Evolutionary conservation across 2,888 invertebrate genomes (phyloP), one percentile per base, ranked within the genome.

Genomic region (Tetanocera ferruginea): DNA sequence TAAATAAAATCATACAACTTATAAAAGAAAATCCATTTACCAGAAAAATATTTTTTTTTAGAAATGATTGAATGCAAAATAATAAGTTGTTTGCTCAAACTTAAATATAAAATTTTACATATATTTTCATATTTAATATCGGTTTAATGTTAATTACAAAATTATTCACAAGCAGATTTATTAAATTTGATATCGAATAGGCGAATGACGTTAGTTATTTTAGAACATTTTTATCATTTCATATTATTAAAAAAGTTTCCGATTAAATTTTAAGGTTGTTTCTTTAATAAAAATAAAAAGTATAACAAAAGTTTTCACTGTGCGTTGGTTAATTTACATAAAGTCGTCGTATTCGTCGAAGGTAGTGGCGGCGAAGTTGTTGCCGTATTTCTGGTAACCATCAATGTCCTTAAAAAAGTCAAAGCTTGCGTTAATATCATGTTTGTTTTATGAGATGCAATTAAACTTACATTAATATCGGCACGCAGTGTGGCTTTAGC

Each of bases 321-420:
- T 28, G 69, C 49, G 51, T 23, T 49, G 17, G 6, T n/a, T 64
- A 31, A 34, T 86, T 91, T 94, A 95, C 94, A 95, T 95, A 87
- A 95, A 95, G 86, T 95, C 95, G 85, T 95, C 94, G 86, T 91
- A 95, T 75, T 95, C 94, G 78, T 92, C 94, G 85, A 93, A 93
- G 77, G 92, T 43, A 11, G 11, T 55, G 49, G 49, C 67, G 14
- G 8, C 91, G 84, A 93, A 94, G 87, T 94, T 93, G 89, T 94
- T 93, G 84, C 93, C 91, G 82, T 93, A 92, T 83, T 87, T 87
- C 69, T 87, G 82, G 77, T 86, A 87, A 34, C 67, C 84, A 78
- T 88, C 87, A 81, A 87, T 87, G 78, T 87, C 87, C 87, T 87
- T 76, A 64, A 64, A 77, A 67, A 31, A 28, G n/a, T n/a, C 11